phyloP scores from a whole-genome alignment of 2,797 vertebrate species.

The Anisognathus igniventris region DNA sequence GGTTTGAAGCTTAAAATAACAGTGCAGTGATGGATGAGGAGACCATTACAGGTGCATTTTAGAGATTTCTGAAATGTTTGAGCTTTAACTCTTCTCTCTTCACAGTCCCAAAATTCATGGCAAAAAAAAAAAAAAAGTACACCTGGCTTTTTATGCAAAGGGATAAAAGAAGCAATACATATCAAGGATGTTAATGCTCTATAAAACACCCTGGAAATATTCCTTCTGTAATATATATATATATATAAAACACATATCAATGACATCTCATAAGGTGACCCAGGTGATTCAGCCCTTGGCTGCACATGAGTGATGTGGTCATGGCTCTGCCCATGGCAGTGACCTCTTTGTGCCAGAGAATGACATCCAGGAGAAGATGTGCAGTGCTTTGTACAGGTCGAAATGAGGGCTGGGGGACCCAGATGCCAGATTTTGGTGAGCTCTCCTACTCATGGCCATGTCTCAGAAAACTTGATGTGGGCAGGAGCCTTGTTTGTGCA shows the following conservation, averaged over 20 bases:
- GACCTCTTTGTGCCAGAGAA: not conserved
- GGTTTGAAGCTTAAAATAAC: not conserved
- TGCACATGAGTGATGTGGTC: not conserved
- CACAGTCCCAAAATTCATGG: not conserved
- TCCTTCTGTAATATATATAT: not conserved
- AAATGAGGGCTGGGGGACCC: not conserved
- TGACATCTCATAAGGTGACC: not conserved
- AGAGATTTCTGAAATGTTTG: not conserved
- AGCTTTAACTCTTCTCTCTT: not conserved
- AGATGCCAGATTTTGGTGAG: not conserved
- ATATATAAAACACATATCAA: not conserved
- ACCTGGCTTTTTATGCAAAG: conserved; percentile 4
- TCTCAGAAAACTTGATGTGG: not conserved
- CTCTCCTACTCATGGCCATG: not conserved
- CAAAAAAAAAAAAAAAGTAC: not conserved
- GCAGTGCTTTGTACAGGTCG: rapidly evolving
- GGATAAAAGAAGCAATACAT: conserved; percentile 9
- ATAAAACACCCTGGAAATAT: conserved; percentile 11
- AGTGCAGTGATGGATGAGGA: not conserved
- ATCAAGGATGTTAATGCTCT: not conserved
- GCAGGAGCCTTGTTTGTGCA: rapidly evolving
- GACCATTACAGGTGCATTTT: not conserved
- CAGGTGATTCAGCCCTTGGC: not conserved
- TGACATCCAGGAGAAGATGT: not conserved
- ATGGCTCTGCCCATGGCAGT: not conserved